Evolutionary conservation across 2,888 invertebrate genomes (phyloP), one percentile per base, ranked within the genome.

Genomic region (Polyploca ridens): DNA sequence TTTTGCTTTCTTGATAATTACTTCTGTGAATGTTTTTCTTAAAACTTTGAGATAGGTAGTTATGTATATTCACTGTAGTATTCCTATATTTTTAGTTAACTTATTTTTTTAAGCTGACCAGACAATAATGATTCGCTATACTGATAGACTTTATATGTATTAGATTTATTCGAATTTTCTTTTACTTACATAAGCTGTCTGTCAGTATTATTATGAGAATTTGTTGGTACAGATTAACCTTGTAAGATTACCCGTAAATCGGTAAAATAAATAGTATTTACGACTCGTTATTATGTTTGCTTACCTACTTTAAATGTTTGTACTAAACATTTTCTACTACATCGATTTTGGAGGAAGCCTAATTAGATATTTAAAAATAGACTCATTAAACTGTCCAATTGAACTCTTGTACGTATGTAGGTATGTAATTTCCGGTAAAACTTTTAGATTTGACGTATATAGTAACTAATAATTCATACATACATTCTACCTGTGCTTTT

Each of bases 1-100:
- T 75, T 72, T 71, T 81, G 63, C 77, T 82, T 72, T 87, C 87
- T 76, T 89, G 88, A 90, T 90, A 79, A 75, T 66, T 14, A 14
- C 1, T 35, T 35, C 13, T 41, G 38, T 44, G 13, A 16, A 44
- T 61, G 38, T 54, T 16, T 27, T 61, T 38, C 19, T 68, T 69
- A 69, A 70, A 13, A 70, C 68, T 71, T 49, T 71, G 64, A 69
- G 64, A 62, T 65, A 13, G 8, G 19, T 54, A 54, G 54, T 58
- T 57, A 62, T 46, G 14, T 72, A 67, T 67, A 61, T 63, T 67
- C 33, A 27, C 57, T 66, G 69, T 73, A 59, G 35, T 68, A 65
- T 63, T 27, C 61, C 41, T 63, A 65, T 57, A 33, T 54, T 63
- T 41, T 67, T 61, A 19, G 16, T 64, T 46, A 65, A 61, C 33